Evolutionary conservation across 1,140 invertebrate species (phyloP), one percentile per base, ranked within the genome.

Genomic region (Coboldia fuscipes): DNA sequence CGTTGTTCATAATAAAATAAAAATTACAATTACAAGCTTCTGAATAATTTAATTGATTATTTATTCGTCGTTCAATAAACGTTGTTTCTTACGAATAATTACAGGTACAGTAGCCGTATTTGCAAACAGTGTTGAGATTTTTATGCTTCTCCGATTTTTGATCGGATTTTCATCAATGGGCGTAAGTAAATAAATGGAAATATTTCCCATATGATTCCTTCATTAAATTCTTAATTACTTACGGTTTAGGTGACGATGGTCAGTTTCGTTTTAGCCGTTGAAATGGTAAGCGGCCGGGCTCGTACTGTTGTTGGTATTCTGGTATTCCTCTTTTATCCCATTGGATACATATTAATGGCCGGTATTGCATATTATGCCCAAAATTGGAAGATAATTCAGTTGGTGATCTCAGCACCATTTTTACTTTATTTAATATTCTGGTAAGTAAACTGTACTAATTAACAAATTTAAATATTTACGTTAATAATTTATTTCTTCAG

Each of bases 181-280:
- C 37, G n/a, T n/a, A n/a, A n/a, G n/a, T n/a, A n/a, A n/a, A n/a
- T n/a, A n/a, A n/a, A n/a, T n/a, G n/a, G n/a, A n/a, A n/a, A n/a
- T n/a, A n/a, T n/a, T n/a, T n/a, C n/a, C n/a, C n/a, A n/a, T n/a
- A n/a, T n/a, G n/a, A n/a, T n/a, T n/a, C n/a, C n/a, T n/a, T n/a
- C n/a, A n/a, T n/a, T n/a, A n/a, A n/a, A n/a, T n/a, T n/a, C n/a
- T n/a, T n/a, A n/a, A n/a, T n/a, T n/a, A n/a, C n/a, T n/a, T n/a
- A n/a, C n/a, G n/a, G n/a, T n/a, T n/a, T n/a, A n/a, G n/a, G 71
- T 76, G 19, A 70, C 71, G 19, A 68, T 75, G 36, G 72, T 76
- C n/a, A 72, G 72, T 30, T 77, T 76, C 43, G 72, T 78, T 14
- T 50, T 76, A 39, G 65, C 69, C 24, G 70, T 76, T 34, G 74